Base-by-base conservation (phyloP, 2,797 vertebrate species). In the Tapirus indicus region DNA sequence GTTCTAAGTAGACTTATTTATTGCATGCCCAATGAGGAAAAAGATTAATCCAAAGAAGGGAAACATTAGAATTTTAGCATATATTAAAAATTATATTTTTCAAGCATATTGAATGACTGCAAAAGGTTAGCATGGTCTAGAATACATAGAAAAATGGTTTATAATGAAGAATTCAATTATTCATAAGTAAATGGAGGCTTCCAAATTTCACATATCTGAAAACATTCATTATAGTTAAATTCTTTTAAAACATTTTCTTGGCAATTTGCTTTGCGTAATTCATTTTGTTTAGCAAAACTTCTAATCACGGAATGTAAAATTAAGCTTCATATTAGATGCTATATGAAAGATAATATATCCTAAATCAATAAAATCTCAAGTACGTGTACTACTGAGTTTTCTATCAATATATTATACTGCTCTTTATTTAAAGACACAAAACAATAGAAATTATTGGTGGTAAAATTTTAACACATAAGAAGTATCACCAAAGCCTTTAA, bases 131-230 rank as follows among this genome's bases (percentile, higher is more conserved):
- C 47, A 74, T 56, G 86, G 11, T 58, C 29, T 77, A 62, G 77
- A 95, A 72, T 94, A 35, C n/a, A 44, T 9, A 78, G 4, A 29
- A 84, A 88, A 92, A 68, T 68, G 2, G 16, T 72, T 93, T 93
- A 58, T 79, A 94, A 87, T 90, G 89, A 87, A 14, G 17, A 94
- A 97, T 78, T 97, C 47, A 93, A 64, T 87, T 89, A 94, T 93
- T 87, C 21, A 54, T 47, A 87, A 94, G 52, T 49, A 97, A 94
- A 58, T 52, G 0, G 4, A 71, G 75, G 16, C 23, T 86, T 96
- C 16, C 25, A 94, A 56, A 88, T 72, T 66, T 89, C 23, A 60
- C 58, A 10, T 78, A 25, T 87, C 52, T 20, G 3, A 93, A 91
- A 96, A 93, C 32, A 71, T 74, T 94, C 32, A 82, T 85, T 78